Evolutionary conservation across 2,888 invertebrate genomes (phyloP).

Genomic region (Incurvaria masculella): DNA sequence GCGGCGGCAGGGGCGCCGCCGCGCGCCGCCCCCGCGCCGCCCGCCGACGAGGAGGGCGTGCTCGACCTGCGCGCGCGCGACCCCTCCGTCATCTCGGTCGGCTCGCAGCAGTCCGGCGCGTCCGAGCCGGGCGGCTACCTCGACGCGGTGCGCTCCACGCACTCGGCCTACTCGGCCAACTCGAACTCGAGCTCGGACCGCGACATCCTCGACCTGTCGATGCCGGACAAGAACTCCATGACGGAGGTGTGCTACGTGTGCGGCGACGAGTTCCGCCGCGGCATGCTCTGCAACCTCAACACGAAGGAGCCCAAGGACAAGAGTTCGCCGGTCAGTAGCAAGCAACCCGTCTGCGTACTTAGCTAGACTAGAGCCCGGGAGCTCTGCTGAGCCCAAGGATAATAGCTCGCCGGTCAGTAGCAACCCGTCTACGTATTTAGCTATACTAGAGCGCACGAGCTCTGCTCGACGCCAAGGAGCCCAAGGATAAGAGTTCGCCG

Average conservation of each 20-base stretch:
- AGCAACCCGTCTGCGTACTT: too few species aligned
- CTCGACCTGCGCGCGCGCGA: slow-evolving; percentile 56
- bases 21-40: slow-evolving; percentile 27
- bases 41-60: slow-evolving; percentile 23
- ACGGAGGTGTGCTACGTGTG: slow-evolving; percentile 90
- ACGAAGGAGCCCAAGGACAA: slow-evolving; percentile 59
- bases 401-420: too few species aligned
- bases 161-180: slow-evolving; percentile 51
- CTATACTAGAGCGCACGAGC: too few species aligned
- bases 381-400: too few species aligned
- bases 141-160: slow-evolving; percentile 47
- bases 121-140: slow-evolving; percentile 49
- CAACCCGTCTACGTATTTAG: too few species aligned
- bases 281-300: slow-evolving; percentile 70
- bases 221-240: slow-evolving; percentile 89
- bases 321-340: slow-evolving; percentile 24
- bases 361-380: too few species aligned
- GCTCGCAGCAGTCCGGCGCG: slow-evolving; percentile 48
- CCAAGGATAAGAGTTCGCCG: slow-evolving; percentile 43
- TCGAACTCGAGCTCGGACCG: slow-evolving; percentile 64
- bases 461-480: slow-evolving; percentile 60
- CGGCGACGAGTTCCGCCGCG: slow-evolving; percentile 82
- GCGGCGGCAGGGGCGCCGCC: slow-evolving; percentile 24
- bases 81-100: slow-evolving; percentile 49
- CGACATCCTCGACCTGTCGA: slow-evolving; percentile 83